A percentile compares a stretch with the other conserved stretches of the same genome.
Evolutionary conservation across 2,888 invertebrate genomes (phyloP).

Genomic region (Drosophila barbarae): DNA sequence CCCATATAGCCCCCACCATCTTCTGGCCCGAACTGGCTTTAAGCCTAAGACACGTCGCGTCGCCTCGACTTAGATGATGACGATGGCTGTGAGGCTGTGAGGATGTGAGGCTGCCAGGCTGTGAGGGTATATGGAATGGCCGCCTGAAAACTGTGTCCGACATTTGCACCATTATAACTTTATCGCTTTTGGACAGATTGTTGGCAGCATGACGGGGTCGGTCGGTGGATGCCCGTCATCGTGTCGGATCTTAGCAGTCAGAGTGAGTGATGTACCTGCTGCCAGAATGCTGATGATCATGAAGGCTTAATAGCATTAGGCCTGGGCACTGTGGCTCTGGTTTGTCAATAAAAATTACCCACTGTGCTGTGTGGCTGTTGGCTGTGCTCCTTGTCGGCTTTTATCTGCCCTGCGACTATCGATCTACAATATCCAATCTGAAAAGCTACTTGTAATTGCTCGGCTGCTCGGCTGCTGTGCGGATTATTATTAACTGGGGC

Average conservation of each 20-base stretch:
- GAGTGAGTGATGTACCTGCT: conserved; percentile 66
- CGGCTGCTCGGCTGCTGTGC: conserved; percentile 57
- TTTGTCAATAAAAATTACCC: conserved; percentile 54
- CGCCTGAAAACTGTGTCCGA: conserved; percentile 59
- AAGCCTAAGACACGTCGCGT: conserved; percentile 36
- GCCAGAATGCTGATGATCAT: conserved; percentile 59
- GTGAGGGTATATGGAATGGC: conserved; percentile 1
- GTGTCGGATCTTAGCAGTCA: conserved; percentile 25
- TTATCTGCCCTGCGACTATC: conserved; percentile 45
- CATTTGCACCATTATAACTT: conserved; percentile 76
- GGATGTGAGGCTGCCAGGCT: neutral
- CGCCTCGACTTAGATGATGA: conserved; percentile 45
- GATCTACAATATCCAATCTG: conserved; percentile 57
- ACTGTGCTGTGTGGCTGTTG: conserved; percentile 16
- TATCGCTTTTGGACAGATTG: conserved; percentile 75
- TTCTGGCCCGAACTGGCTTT: conserved; percentile 30
- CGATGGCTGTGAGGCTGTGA: conserved; percentile 25
- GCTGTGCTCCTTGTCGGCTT: conserved; percentile 6
- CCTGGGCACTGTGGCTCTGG: conserved; percentile 6
- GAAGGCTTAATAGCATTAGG: conserved; percentile 70
- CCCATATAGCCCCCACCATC: neutral
- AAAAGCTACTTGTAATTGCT: conserved; percentile 68
- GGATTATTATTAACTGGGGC: conserved; percentile 62
- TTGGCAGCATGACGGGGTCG: conserved; percentile 61
- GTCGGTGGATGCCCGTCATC: conserved; percentile 17